These are phyloP conservation scores for Limanda limanda DNA, from an alignment of 2,113 vertebrate genomes.

Conservation along the genomic window DNA sequence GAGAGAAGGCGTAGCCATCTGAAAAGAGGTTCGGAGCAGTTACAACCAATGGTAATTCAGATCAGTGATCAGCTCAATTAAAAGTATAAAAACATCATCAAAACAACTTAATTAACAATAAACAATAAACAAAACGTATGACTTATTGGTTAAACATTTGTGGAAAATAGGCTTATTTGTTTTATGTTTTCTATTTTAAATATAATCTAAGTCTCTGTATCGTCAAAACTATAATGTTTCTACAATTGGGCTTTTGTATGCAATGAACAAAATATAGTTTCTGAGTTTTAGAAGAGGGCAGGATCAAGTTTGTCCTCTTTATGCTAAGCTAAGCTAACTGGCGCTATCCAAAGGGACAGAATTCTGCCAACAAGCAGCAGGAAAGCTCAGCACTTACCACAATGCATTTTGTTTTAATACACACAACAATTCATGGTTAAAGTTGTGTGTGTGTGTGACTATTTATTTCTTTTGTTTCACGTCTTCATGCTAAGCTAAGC, in stretches of 20 bases:
- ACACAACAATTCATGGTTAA: too few relatives aligned
- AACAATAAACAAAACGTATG: not conserved
- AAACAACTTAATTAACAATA: conserved; percentile 27
- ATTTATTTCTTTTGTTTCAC: not conserved
- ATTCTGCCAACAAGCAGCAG: not conserved
- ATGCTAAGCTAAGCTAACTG: not conserved
- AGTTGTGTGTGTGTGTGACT: too few relatives aligned
- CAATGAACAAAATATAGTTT: not conserved
- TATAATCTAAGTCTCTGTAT: not conserved
- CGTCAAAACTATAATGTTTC: not conserved
- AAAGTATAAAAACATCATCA: conserved; percentile 15
- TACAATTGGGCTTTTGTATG: not conserved
- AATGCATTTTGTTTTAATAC: too few relatives aligned
- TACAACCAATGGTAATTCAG: not conserved
- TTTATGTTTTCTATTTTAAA: not conserved
- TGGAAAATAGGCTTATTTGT: conserved; percentile 12
- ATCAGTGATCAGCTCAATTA: not conserved
- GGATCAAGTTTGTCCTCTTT: not conserved
- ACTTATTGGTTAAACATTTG: conserved; percentile 8
- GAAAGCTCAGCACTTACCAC: too few relatives aligned
- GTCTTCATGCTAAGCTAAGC: not conserved
- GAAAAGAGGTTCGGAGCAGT: conserved; percentile 22
- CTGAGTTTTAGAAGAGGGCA: not conserved
- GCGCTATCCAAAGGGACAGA: not conserved
- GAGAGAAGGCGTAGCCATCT: conserved; percentile 99